A percentile compares a stretch with the other conserved stretches of the same genome.
phyloP scores from a whole-genome alignment of 2,888 invertebrate genomes.

The Girardia tigrina region DNA sequence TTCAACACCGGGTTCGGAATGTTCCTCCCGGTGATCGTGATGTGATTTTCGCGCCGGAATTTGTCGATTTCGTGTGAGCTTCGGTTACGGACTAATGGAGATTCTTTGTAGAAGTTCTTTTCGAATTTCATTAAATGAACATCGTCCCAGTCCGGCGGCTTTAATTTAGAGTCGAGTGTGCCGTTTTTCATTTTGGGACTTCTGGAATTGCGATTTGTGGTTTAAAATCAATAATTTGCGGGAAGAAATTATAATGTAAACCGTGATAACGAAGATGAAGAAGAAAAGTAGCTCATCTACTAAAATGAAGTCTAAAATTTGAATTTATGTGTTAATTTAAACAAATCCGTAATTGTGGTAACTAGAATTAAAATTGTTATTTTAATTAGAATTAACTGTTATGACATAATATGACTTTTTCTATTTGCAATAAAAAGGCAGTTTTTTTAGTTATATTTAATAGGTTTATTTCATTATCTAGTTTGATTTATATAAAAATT shows the following conservation, averaged over 20 bases:
- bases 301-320: background rate
- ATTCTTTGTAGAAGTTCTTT: constrained; percentile 76
- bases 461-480: too few relatives aligned
- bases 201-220: background rate
- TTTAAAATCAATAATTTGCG: background rate
- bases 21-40: constrained; percentile 70
- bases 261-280: background rate
- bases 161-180: background rate
- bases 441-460: too few relatives aligned
- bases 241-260: background rate
- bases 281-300: background rate
- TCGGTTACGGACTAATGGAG: constrained; percentile 39
- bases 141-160: constrained; percentile 66
- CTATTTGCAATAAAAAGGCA: too few relatives aligned
- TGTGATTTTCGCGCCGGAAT: constrained; percentile 66
- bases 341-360: too few relatives aligned
- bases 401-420: too few relatives aligned
- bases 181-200: background rate
- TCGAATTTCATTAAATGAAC: constrained; percentile 66
- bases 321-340: background rate
- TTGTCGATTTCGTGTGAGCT: constrained; percentile 62
- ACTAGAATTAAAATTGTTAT: too few relatives aligned
- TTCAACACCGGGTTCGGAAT: constrained; percentile 74
- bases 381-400: too few relatives aligned
- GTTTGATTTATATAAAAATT: too few relatives aligned